Evolutionary conservation across 2,888 invertebrate genomes (phyloP).

Genomic region (Cremastinae sp.): DNA sequence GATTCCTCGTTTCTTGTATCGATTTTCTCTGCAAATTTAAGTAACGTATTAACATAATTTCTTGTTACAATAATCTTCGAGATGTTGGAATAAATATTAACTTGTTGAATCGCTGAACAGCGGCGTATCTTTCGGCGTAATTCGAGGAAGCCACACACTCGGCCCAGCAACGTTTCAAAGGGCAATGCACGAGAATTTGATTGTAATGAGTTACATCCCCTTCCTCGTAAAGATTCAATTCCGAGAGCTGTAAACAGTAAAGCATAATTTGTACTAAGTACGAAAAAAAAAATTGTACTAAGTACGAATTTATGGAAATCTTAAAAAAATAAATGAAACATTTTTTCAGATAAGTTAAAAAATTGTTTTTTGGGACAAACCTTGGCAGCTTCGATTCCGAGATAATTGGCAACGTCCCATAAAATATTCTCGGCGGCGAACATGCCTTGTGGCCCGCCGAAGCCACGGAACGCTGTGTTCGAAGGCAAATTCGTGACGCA

Average conservation of each 20-base stretch:
- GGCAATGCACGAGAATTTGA: constrained; percentile 88
- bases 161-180: constrained; percentile 88
- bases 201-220: constrained; percentile 90
- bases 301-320: not conserved
- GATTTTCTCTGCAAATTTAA: constrained; percentile 83
- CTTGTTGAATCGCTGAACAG: constrained; percentile 88
- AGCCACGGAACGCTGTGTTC: constrained; percentile 96
- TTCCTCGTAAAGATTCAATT: constrained; percentile 90
- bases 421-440: constrained; percentile 91
- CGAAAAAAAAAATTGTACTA: not conserved
- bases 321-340: constrained; percentile 1
- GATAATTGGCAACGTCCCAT: constrained; percentile 87
- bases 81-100: no score
- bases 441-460: constrained; percentile 96
- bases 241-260: constrained; percentile 79
- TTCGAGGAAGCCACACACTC: constrained; percentile 88
- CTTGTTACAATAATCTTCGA: no score
- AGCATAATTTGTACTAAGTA: constrained; percentile 11
- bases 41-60: not conserved
- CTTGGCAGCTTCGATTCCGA: constrained; percentile 85
- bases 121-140: constrained; percentile 83
- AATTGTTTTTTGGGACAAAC: constrained; percentile 76
- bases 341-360: not conserved
- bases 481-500: constrained; percentile 95
- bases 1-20: constrained; percentile 94